A percentile compares a stretch with the other conserved stretches of the same genome.
phyloP scores from a whole-genome alignment of 2,113 vertebrate species.

The Elaphurus davidianus region DNA sequence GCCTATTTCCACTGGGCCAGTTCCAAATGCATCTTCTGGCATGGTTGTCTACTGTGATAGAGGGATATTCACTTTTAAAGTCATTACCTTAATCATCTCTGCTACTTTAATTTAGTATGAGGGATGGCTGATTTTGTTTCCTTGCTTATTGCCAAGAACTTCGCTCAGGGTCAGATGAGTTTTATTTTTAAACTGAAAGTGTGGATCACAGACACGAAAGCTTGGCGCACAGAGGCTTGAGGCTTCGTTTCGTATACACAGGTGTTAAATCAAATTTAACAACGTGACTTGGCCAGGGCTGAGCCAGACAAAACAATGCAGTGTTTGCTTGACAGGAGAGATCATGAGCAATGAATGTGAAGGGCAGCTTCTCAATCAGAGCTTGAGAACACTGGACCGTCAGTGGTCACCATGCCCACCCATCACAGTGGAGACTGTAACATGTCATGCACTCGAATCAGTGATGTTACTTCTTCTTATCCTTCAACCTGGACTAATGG shows the following conservation, averaged over 20 bases:
- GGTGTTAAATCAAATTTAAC: not conserved
- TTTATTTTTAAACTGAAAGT: not conserved
- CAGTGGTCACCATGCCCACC: rapidly evolving
- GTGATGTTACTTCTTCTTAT: rapidly evolving
- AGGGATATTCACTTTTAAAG: not conserved
- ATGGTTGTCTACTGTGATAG: not conserved
- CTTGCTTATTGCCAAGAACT: not conserved
- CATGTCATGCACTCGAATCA: rapidly evolving
- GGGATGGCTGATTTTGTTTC: not conserved
- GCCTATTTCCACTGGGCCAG: not conserved
- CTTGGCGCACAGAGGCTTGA: rapidly evolving
- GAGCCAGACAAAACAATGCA: not conserved
- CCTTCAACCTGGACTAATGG: not conserved
- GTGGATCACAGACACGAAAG: not conserved
- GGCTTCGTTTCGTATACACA: rapidly evolving
- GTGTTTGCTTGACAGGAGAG: not conserved
- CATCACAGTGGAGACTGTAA: rapidly evolving
- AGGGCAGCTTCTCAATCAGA: not conserved
- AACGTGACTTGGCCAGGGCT: not conserved
- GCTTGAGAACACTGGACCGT: no score
- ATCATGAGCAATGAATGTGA: not conserved
- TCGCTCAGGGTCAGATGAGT: not conserved
- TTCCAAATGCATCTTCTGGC: slow-evolving; percentile 15
- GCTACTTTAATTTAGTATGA: not conserved
- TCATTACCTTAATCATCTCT: slow-evolving; percentile 1